Conservation (phyloP, 2,113 vertebrate species). For the Oryzias javanicus region DNA sequence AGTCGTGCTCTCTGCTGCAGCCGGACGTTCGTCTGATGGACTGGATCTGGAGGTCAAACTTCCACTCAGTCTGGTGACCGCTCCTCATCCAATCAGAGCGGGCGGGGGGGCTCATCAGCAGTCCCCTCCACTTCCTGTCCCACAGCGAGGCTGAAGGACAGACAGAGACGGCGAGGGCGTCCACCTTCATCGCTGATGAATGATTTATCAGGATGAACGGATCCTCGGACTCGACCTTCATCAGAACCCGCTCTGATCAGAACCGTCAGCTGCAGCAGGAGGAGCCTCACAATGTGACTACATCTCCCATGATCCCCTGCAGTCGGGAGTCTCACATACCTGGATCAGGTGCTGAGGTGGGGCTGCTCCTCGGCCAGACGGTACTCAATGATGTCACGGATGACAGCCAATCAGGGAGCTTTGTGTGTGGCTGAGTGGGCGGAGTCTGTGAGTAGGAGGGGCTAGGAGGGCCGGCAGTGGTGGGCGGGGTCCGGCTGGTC, state of each 20-base stretch:
- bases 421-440: slow-evolving; percentile 32
- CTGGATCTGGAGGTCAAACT: not conserved
- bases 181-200: slow-evolving; percentile 27
- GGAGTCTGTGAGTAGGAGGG: slow-evolving; percentile 26
- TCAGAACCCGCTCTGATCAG: not conserved
- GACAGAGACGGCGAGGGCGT: slow-evolving; percentile 43
- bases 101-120: slow-evolving; percentile 39
- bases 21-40: no score
- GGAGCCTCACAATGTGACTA: not conserved
- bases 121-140: slow-evolving; percentile 39
- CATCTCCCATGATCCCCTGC: slow-evolving; percentile 4
- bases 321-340: slow-evolving; percentile 29
- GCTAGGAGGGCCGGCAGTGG: not conserved
- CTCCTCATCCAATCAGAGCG: slow-evolving; percentile 43
- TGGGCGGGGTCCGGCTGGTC: not conserved
- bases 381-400: slow-evolving; percentile 53
- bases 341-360: slow-evolving; percentile 25
- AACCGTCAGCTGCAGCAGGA: not conserved
- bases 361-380: slow-evolving; percentile 14
- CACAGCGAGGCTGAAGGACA: slow-evolving; percentile 35
- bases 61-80: slow-evolving; percentile 1
- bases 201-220: slow-evolving; percentile 29
- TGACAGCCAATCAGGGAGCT: slow-evolving; percentile 53
- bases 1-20: no score
- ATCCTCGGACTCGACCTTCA: not conserved